Base-by-base conservation (phyloP, 2,797 vertebrate species). In the Ceyx erithaca region DNA sequence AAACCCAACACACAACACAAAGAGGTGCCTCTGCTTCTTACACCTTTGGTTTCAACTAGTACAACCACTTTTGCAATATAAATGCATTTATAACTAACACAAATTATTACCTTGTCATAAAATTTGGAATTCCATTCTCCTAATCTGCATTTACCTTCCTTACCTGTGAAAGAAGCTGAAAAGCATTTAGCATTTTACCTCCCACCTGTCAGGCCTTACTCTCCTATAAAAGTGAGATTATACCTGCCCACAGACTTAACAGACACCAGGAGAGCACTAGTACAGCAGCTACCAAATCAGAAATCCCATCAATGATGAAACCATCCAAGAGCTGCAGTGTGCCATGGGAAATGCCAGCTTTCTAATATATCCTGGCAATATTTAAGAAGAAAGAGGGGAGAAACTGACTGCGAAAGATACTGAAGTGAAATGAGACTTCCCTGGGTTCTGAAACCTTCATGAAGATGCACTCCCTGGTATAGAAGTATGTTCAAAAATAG, bases 281-380 rank as follows among this genome's bases (percentile, higher is more conserved):
- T 63, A 94, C 15, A 97, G 96, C 97, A 96, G 98, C 95, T 97
- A 97, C 97, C 92, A 93, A 98, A 97, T 73, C 95, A 96, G 95
- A 96, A 96, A 97, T 89, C 96, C 94, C 94, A 96, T 85, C 96
- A 28, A 18, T 96, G 97, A 98, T 93, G 94, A 97, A 98, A 96
- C 84, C 92, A 94, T 75, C 96, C 93, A 70, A 97, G 92, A 96
- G 91, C 87, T 26, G 96, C 82, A 91, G 48, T 8, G 71, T 82
- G 89, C 58, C 85, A 48, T 87, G 87, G 93, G 97, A 96, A 95
- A 70, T 2, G 59, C 91, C 90, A 87, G 80, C 85, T 91, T 96
- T 96, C 95, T 35, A 79, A 96, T 92, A 85, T 67, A 94, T 7
- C 93, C 95, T 93, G 96, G 72, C 92, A 95, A 15, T 48, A 93